Base-by-base conservation (phyloP, 2,888 invertebrate species). In the Drosophila acutilabella region DNA sequence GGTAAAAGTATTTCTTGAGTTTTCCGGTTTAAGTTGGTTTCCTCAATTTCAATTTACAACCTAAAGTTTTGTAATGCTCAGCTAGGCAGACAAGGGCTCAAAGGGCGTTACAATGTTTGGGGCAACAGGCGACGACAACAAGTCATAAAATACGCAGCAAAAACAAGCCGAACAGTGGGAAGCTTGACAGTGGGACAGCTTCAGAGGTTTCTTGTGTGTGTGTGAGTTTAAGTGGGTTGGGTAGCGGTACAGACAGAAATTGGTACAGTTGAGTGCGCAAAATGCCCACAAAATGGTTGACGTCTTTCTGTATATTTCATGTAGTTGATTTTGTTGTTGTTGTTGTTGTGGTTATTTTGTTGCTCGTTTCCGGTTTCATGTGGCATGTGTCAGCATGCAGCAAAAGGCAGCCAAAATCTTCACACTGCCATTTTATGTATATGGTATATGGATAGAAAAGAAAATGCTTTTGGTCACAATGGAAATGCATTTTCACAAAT, bases 101-200 rank as follows among this genome's bases (percentile, higher is more conserved):
- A 13, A 36, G n/a, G 57, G 52, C 23, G 20, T 40, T 26, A 23
- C 50, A 48, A 48, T 23, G 57, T 51, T 75, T 70, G 38, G 45
- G 60, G 45, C 65, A 71, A 74, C 59, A 71, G 71, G 67, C 71
- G 48, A 57, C 64, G 56, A 60, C 66, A 66, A 69, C 79, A 81
- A 78, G 82, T 81, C 74, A 88, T 83, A 85, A 88, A 88, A 71
- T 74, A 79, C 77, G 79, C 69, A 77, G 52, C 36, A 79, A 58
- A 30, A 78, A 78, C 76, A 74, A 64, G 69, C 61, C 67, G 70
- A 79, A 64, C 67, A 71, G 14, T 58, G 33, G 30, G 47, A 38
- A 4, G 42, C n/a, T 45, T 36, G 41, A 23, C 11, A 51, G 56
- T 54, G 42, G 40, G 41, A 7, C 14, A 14, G n/a, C 38, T 30